phyloP scores from a whole-genome alignment of 2,888 invertebrate species.

The Cecidostiba fungosa region DNA sequence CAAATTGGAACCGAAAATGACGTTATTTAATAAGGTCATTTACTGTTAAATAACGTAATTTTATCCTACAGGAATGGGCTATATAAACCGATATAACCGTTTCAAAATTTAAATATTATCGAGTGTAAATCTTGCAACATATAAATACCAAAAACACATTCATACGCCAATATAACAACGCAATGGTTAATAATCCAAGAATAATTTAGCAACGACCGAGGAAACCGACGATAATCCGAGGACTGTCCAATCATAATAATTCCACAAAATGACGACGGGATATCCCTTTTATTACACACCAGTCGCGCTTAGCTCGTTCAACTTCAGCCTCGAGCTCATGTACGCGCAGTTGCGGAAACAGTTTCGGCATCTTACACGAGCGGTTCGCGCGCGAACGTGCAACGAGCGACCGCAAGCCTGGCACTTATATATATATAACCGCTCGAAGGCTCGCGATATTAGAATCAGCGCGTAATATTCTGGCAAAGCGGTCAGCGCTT shows the following conservation, averaged over 20 bases:
- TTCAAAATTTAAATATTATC: no score
- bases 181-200: no score
- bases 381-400: not conserved
- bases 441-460: not conserved
- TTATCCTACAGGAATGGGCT: no score
- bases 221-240: no score
- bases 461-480: constrained; percentile 23
- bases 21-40: no score
- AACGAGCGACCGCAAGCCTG: not conserved
- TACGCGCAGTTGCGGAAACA: not conserved
- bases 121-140: no score
- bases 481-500: constrained; percentile 5
- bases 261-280: not conserved
- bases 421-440: not conserved
- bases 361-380: not conserved
- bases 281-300: not conserved
- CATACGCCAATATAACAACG: no score
- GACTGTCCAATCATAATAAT: not conserved
- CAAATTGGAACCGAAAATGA: no score
- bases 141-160: no score
- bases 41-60: no score
- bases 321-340: not conserved
- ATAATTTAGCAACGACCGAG: no score
- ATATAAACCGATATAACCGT: no score
- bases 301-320: not conserved